Evolutionary conservation across 2,888 invertebrate species (phyloP).

Genomic region (Schrankia costaestrigalis): DNA sequence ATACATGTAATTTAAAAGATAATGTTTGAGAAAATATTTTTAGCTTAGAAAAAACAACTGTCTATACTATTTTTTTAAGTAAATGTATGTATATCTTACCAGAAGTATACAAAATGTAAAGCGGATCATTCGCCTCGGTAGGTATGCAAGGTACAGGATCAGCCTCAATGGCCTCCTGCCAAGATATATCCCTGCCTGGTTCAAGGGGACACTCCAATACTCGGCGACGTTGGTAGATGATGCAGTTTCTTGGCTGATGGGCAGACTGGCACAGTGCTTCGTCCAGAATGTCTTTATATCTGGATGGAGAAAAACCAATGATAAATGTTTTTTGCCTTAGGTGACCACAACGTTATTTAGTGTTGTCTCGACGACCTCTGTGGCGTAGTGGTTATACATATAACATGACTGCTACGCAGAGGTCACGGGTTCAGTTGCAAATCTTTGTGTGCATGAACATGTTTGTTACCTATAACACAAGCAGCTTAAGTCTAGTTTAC

Average conservation of each 20-base stretch:
- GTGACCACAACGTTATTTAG: too few species aligned
- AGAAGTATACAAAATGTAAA: slow-evolving; percentile 96
- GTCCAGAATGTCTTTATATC: slow-evolving; percentile 90
- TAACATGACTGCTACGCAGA: too few species aligned
- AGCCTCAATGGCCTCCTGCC: slow-evolving; percentile 86
- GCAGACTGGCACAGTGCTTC: slow-evolving; percentile 87
- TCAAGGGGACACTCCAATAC: slow-evolving; percentile 83
- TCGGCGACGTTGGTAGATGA: slow-evolving; percentile 89
- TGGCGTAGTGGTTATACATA: too few species aligned
- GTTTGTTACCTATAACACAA: too few species aligned
- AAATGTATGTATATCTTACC: slow-evolving; percentile 61
- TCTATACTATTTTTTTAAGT: background rate
- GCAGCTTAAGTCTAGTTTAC: too few species aligned
- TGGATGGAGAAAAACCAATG: slow-evolving; percentile 50
- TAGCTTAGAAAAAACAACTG: too few species aligned
- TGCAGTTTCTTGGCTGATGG: slow-evolving; percentile 88
- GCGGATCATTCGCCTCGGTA: slow-evolving; percentile 92
- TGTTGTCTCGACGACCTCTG: too few species aligned
- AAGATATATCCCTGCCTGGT: slow-evolving; percentile 85
- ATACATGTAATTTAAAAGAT: too few species aligned
- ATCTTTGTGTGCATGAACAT: too few species aligned
- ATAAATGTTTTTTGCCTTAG: too few species aligned
- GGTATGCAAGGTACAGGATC: slow-evolving; percentile 90
- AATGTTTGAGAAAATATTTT: too few species aligned
- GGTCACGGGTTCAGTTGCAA: too few species aligned